Conservation (phyloP, 2,888 invertebrate species). For the Panzeria rudis region DNA sequence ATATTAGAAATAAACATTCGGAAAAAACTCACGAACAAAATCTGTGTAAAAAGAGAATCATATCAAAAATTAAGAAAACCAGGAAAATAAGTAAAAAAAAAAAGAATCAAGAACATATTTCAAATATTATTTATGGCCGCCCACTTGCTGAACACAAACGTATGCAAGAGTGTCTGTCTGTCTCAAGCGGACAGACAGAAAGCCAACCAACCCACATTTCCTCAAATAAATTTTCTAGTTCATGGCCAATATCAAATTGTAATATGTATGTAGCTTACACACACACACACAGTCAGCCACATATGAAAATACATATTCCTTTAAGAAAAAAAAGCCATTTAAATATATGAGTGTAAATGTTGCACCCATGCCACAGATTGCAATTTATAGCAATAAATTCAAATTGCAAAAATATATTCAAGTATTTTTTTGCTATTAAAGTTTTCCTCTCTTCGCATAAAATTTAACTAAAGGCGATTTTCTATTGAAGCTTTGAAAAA, state of each 20-base stretch:
- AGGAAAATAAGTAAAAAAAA: not conserved
- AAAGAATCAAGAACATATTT: slow-evolving; percentile 38
- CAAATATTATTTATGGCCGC: slow-evolving; percentile 52
- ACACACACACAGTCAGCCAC: not conserved
- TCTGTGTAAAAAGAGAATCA: slow-evolving; percentile 1
- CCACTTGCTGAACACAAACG: slow-evolving; percentile 30
- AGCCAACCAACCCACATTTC: slow-evolving; percentile 30
- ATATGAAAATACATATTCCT: not conserved
- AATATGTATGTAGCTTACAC: not conserved
- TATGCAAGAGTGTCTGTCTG: not conserved
- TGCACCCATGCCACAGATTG: slow-evolving; percentile 26
- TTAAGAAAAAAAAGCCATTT: slow-evolving; percentile 17
- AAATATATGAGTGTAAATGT: slow-evolving; percentile 28
- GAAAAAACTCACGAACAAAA: not conserved
- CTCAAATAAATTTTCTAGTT: slow-evolving; percentile 61
- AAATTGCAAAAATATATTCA: slow-evolving; percentile 44
- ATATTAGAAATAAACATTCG: no score
- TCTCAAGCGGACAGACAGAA: not conserved
- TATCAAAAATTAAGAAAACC: not conserved
- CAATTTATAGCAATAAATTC: slow-evolving; percentile 39
- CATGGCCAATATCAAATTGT: slow-evolving; percentile 68
- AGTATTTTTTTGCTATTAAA: not conserved
- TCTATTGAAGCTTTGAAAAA: not conserved
- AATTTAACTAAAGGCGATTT: slow-evolving; percentile 24
- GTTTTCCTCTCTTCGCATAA: not conserved